A percentile compares a stretch with the other conserved stretches of the same genome.
Conservation (phyloP, 2,888 invertebrate genomes). For the Eilema griseolum region DNA sequence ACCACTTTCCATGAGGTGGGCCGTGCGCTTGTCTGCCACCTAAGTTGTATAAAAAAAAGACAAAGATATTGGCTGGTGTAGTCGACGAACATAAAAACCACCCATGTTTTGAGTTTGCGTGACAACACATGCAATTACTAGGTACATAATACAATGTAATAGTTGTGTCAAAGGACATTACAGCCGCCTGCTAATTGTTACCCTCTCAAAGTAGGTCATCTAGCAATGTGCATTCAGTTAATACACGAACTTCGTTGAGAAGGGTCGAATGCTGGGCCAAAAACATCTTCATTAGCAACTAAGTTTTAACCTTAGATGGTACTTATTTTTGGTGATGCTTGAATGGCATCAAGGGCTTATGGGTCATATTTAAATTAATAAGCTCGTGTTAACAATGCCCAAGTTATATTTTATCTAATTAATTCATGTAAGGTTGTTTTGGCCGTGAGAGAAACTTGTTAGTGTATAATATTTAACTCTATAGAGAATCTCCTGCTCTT, state of each 20-base stretch:
- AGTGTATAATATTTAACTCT: not conserved
- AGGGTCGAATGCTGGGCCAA: slow-evolving; percentile 57
- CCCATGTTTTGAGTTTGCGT: not conserved
- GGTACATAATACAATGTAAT: not conserved
- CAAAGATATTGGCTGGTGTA: no score
- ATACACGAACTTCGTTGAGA: slow-evolving; percentile 65
- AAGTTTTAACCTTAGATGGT: slow-evolving; percentile 42
- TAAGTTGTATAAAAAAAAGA: no score
- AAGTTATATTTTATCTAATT: not conserved
- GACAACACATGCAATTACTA: not conserved
- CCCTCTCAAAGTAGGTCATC: slow-evolving; percentile 56
- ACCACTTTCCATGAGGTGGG: no score
- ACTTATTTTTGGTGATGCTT: slow-evolving; percentile 34
- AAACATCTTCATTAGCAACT: slow-evolving; percentile 58
- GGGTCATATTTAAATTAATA: slow-evolving; percentile 2
- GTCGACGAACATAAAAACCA: no score
- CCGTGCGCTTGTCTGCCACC: no score
- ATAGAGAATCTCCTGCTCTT: not conserved
- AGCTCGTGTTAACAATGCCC: not conserved
- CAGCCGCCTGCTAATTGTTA: slow-evolving; percentile 54
- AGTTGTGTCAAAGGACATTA: not conserved
- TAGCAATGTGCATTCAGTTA: slow-evolving; percentile 56
- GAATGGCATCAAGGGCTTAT: slow-evolving; percentile 26
- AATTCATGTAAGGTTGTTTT: not conserved
- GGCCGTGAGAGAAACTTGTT: not conserved